These are phyloP conservation scores for Hydra vulgaris DNA, from an alignment of 30 jellyfish, hydroid and myxozoan species.

Conservation along the genomic window DNA sequence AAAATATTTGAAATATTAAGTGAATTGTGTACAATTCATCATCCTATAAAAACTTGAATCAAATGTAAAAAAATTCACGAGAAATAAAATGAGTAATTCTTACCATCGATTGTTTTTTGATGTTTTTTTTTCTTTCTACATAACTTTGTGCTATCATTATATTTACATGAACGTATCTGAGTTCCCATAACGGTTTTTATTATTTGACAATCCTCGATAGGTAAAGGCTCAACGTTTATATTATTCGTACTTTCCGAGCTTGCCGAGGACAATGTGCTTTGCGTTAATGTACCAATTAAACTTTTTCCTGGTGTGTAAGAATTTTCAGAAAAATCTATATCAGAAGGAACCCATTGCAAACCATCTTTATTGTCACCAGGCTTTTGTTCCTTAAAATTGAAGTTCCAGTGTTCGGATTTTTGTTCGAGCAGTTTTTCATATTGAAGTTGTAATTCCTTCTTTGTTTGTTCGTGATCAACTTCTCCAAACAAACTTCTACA, in stretches of 20 bases:
- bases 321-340: background rate
- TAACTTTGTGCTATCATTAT: background rate
- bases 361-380: conserved; percentile 21
- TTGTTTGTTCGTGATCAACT: conserved; percentile 26
- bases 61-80: background rate
- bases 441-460: conserved; percentile 13
- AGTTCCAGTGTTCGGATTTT: conserved; percentile 22
- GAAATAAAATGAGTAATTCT: background rate
- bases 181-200: background rate
- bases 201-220: background rate
- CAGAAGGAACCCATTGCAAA: conserved; percentile 14
- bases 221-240: background rate
- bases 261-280: background rate
- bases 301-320: background rate
- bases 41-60: background rate
- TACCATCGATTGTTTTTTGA: background rate
- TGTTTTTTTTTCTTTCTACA: background rate
- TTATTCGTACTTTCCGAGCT: background rate
- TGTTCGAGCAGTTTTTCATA: background rate
- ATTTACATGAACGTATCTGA: background rate
- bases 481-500: conserved; percentile 23
- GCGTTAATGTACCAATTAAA: background rate
- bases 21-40: too few relatives aligned
- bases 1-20: too few relatives aligned
- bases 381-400: conserved; percentile 6